Base-by-base conservation (phyloP, 2,888 invertebrate genomes). In the Phytoseiulus persimilis region DNA sequence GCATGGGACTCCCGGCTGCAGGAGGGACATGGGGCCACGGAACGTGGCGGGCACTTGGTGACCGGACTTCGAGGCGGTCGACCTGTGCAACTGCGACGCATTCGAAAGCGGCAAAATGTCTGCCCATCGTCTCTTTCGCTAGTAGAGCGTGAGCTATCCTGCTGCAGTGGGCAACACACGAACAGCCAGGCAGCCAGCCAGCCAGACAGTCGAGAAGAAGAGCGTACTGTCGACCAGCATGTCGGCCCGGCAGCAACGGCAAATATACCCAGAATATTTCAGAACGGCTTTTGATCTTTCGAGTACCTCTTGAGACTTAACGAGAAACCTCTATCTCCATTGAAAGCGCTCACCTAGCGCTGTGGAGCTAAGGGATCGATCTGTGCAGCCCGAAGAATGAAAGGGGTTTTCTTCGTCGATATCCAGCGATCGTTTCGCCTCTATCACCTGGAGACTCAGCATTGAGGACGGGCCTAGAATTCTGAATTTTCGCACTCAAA, bases 211-310 rank as follows among this genome's bases (percentile, higher is more conserved):
- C 39, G 39, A 65, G 65, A 65, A 65, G 65, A 65, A 65, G 65
- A 65, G 2, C 65, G 65, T 65, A 65, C 65, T 65, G 65, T 65
- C 65, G 14, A 65, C 65, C 65, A 28, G 65, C 65, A 14, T 65
- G 65, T 14, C 18, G 65, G 65, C 65, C 28, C 65, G 65, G 65
- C 65, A 65, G 65, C 65, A 65, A 65, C 65, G 65, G 65, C 65
- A 65, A 65, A 65, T 65, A 65, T 65, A 65, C 65, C 65, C 65
- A 65, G 65, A 65, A 65, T 65, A 65, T 65, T 65, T 65, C 65
- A 65, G 65, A 65, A 65, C 65, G 65, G 65, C 65, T 65, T 65
- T 65, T 65, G 65, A 65, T 65, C 65, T 65, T 65, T 65, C 65
- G 65, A 65, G 65, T 65, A 65, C 65, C 65, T 65, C 65, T 65